Evolutionary conservation across 2,113 vertebrate species (phyloP).

Genomic region (Lipotes vexillifer): DNA sequence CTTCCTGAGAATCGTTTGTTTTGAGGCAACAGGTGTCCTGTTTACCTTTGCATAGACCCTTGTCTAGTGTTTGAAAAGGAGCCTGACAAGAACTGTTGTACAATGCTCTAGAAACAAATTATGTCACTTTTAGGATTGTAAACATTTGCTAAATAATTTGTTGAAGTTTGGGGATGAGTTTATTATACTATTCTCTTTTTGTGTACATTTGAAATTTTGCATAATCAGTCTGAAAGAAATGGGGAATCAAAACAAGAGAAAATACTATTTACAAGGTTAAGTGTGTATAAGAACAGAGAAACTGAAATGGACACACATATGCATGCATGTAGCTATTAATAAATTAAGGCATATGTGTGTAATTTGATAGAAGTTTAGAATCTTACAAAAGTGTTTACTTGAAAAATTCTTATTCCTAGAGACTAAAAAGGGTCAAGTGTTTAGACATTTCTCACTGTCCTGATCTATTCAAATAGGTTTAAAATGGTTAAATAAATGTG

Average conservation of each 20-base stretch:
- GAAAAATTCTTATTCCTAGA: not conserved
- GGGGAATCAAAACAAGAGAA: not conserved
- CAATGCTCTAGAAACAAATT: not conserved
- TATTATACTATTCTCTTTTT: not conserved
- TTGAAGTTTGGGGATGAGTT: not conserved
- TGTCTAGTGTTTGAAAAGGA: not conserved
- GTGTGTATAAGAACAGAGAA: not conserved
- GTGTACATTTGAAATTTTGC: not conserved
- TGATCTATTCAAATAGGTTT: not conserved
- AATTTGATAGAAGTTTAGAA: constrained; percentile 6
- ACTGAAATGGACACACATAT: not conserved
- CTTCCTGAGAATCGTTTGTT: constrained; percentile 27
- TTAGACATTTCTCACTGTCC: not conserved
- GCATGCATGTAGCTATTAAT: not conserved
- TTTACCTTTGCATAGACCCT: not conserved
- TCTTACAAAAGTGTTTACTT: not conserved
- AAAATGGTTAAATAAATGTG: not conserved
- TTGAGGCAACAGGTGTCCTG: not conserved
- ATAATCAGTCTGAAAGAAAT: not conserved
- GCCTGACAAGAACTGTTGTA: not conserved
- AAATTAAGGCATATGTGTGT: not conserved
- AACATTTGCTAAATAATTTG: not conserved
- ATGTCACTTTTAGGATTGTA: not conserved
- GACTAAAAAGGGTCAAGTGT: not conserved
- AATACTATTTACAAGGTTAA: not conserved